These are phyloP conservation scores for Thripadectes ignobilis DNA, from an alignment of 2,797 vertebrate species.

Conservation along the genomic window DNA sequence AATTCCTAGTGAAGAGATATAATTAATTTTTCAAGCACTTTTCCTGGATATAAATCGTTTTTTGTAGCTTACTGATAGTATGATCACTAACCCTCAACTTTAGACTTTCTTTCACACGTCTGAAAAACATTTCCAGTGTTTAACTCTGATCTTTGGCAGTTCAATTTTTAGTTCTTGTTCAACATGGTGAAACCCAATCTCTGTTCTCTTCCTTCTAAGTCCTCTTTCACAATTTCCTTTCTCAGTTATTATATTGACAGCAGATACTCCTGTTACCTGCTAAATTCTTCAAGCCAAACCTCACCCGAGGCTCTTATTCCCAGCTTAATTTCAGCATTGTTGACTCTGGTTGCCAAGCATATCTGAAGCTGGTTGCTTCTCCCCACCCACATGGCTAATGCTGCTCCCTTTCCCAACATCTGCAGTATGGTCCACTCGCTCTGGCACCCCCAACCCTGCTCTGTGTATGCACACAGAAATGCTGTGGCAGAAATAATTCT, in stretches of 20 bases:
- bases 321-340: background rate
- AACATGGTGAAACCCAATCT: background rate
- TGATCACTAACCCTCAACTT: background rate
- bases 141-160: background rate
- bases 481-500: background rate
- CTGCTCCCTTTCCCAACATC: background rate
- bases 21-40: slow-evolving; percentile 8
- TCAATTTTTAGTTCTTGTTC: background rate
- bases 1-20: background rate
- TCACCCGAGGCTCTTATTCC: fast-evolving
- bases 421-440: background rate
- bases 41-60: background rate
- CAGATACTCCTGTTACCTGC: background rate
- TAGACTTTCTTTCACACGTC: background rate
- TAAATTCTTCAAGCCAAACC: background rate
- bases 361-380: background rate
- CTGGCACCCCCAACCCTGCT: background rate
- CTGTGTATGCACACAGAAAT: background rate
- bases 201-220: background rate
- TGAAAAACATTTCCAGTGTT: background rate
- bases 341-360: background rate
- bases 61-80: background rate
- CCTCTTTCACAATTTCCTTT: background rate
- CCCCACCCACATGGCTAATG: fast-evolving
- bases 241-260: background rate